These are phyloP conservation scores for Phocoena sinus DNA, from an alignment of 2,113 vertebrate species.

Conservation along the genomic window DNA sequence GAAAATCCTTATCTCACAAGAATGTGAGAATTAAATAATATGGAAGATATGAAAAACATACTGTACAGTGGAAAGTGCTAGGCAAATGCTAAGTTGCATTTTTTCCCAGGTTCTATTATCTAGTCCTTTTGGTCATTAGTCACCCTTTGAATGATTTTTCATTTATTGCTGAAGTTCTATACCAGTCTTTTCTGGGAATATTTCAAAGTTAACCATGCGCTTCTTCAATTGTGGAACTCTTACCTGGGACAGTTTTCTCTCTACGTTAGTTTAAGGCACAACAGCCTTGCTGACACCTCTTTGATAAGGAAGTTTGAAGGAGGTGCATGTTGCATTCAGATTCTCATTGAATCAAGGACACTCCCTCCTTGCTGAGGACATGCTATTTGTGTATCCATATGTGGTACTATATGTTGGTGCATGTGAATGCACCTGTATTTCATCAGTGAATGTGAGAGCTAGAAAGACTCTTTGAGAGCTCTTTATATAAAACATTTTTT, in stretches of 20 bases:
- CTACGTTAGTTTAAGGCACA: slow-evolving; percentile 37
- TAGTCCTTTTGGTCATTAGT: background rate
- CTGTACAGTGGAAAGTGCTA: background rate
- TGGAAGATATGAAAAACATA: slow-evolving; percentile 5
- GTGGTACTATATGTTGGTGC: background rate
- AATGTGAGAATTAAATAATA: slow-evolving; percentile 36
- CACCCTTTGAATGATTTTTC: background rate
- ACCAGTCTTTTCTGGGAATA: background rate
- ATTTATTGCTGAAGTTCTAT: background rate
- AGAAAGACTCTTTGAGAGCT: background rate
- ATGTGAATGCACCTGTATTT: background rate
- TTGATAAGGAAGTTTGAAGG: background rate
- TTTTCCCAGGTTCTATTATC: background rate
- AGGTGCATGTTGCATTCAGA: background rate
- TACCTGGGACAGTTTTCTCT: slow-evolving; percentile 16
- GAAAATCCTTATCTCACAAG: background rate
- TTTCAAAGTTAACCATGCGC: background rate
- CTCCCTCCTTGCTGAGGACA: background rate
- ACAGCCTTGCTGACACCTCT: background rate
- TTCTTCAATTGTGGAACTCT: background rate
- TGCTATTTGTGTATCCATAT: background rate
- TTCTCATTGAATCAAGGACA: background rate
- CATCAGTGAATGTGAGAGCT: background rate
- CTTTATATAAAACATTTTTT: background rate
- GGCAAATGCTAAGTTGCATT: background rate